A percentile compares a stretch with the other conserved stretches of the same genome.
phyloP scores from a whole-genome alignment of 2,797 vertebrate genomes.

The Gallirallus australis region DNA sequence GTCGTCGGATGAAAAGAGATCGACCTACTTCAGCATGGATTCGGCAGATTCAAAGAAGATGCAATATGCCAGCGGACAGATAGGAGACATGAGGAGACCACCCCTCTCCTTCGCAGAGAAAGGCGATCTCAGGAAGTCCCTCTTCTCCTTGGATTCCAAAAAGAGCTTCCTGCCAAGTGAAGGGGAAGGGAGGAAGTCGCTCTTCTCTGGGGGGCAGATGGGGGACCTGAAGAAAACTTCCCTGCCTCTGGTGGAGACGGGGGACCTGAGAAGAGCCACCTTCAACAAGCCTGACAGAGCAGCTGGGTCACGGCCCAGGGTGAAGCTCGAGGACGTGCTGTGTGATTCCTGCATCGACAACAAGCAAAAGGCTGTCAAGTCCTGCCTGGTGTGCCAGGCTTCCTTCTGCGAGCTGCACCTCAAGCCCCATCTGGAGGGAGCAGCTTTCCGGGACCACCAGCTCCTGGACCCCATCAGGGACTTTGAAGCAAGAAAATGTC shows the following conservation, averaged over 20 bases:
- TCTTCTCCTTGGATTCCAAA: slow-evolving; percentile 77
- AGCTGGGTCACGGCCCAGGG: slow-evolving; percentile 48
- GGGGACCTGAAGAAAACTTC: slow-evolving; percentile 72
- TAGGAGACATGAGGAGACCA: slow-evolving; percentile 73
- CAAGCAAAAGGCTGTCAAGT: slow-evolving; percentile 94
- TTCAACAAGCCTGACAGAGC: slow-evolving; percentile 57
- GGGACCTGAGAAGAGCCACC: slow-evolving; percentile 63
- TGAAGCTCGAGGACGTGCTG: slow-evolving; percentile 87
- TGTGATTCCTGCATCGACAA: slow-evolving; percentile 96
- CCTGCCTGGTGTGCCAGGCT: slow-evolving; percentile 96
- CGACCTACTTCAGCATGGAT: slow-evolving; percentile 82
- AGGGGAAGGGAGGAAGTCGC: slow-evolving; percentile 53
- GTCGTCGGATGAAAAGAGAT: slow-evolving; percentile 77
- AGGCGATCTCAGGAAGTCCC: slow-evolving; percentile 75
- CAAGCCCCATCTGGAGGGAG: slow-evolving; percentile 93
- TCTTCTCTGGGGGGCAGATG: slow-evolving; percentile 62
- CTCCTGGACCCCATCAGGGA: slow-evolving; percentile 95
- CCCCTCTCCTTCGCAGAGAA: slow-evolving; percentile 76
- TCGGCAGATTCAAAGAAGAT: slow-evolving; percentile 74
- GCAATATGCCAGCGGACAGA: slow-evolving; percentile 68
- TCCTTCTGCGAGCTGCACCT: slow-evolving; percentile 96
- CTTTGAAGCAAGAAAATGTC: slow-evolving; percentile 95
- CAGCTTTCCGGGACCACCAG: slow-evolving; percentile 95
- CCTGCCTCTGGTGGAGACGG: slow-evolving; percentile 66
- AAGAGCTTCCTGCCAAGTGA: slow-evolving; percentile 65